These are phyloP conservation scores for Leptinotarsa texana DNA, from an alignment of 1,140 invertebrate species.

Conservation along the genomic window DNA sequence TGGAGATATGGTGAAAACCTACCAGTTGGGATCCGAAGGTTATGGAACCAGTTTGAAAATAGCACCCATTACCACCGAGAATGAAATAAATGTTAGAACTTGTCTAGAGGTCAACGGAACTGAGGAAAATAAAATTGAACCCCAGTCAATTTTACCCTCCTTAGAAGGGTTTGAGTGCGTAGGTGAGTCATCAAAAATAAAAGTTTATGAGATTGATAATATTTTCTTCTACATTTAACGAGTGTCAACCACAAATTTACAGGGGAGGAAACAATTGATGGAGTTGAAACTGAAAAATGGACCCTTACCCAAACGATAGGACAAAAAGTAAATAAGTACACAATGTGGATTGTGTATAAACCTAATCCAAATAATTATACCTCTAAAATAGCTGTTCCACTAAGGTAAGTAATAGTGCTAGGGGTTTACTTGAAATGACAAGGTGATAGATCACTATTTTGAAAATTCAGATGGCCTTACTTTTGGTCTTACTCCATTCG, in stretches of 20 bases:
- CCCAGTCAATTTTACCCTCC: constrained; percentile 84
- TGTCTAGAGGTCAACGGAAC: constrained; percentile 88
- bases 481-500: no score
- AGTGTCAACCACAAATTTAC: neutral
- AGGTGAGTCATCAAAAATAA: constrained; percentile 54
- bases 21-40: constrained; percentile 66
- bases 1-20: constrained; percentile 89
- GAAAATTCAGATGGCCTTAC: no score
- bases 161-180: constrained; percentile 71
- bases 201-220: neutral
- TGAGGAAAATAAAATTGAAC: constrained; percentile 61
- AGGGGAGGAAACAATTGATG: constrained; percentile 69
- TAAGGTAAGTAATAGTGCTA: constrained; percentile 53
- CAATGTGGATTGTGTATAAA: constrained; percentile 78
- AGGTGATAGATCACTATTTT: no score
- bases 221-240: no score
- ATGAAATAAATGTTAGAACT: constrained; percentile 68
- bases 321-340: constrained; percentile 86
- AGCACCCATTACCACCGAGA: constrained; percentile 82
- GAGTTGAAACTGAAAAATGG: constrained; percentile 76
- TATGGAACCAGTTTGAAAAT: constrained; percentile 83
- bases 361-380: constrained; percentile 57
- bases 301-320: constrained; percentile 66
- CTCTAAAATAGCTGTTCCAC: constrained; percentile 57
- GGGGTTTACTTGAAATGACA: neutral